Evolutionary conservation across 1,140 invertebrate genomes (phyloP).

Genomic region (Meloidogyne hapla): DNA sequence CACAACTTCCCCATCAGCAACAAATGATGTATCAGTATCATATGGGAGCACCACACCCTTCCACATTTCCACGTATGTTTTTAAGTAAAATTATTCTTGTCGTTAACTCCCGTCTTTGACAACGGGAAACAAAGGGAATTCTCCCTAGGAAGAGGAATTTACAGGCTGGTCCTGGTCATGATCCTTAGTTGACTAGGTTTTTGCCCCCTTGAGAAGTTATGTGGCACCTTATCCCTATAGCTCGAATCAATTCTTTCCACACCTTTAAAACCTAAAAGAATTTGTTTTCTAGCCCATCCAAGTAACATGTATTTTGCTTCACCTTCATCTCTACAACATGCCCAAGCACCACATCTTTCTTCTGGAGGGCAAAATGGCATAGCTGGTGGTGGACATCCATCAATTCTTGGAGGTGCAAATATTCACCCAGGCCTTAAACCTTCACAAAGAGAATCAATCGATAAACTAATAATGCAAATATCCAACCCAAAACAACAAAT

Average conservation of each 20-base stretch:
- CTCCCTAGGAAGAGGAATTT: neutral
- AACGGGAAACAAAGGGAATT: too few species aligned
- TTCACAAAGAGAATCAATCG: conserved; percentile 38
- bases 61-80: conserved; percentile 17
- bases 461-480: conserved; percentile 39
- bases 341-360: neutral
- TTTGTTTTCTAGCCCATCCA: neutral
- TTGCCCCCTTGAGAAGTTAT: too few species aligned
- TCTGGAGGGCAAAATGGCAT: neutral
- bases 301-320: conserved; percentile 16
- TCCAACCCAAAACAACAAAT: conserved; percentile 29
- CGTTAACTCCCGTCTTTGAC: too few species aligned
- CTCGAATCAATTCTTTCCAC: too few species aligned
- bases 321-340: neutral
- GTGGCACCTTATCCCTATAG: too few species aligned
- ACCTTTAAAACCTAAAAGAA: too few species aligned
- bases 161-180: too few species aligned
- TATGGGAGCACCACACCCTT: neutral
- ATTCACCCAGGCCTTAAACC: conserved; percentile 27
- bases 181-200: too few species aligned
- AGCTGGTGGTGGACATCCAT: neutral
- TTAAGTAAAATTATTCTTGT: neutral
- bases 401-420: neutral
- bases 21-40: conserved; percentile 8
- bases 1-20: neutral